These are phyloP conservation scores for Cydia fagiglandana DNA, from an alignment of 1,140 invertebrate genomes.

Conservation along the genomic window DNA sequence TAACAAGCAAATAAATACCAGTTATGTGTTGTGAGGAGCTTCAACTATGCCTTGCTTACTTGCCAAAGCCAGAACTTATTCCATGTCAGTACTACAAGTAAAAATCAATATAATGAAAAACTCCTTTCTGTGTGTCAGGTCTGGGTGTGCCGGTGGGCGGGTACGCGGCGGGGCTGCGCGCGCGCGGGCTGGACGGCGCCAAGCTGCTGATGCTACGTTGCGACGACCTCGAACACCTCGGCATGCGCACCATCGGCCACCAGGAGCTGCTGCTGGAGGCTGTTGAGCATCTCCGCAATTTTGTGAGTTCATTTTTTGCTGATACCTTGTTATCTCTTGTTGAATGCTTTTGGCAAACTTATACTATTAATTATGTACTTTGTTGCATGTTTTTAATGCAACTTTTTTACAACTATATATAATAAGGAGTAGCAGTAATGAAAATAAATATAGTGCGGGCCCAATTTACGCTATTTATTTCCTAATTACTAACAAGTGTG, in stretches of 20 bases:
- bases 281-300: slow-evolving; percentile 91
- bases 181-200: slow-evolving; percentile 89
- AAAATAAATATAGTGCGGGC: background rate
- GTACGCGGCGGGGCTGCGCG: slow-evolving; percentile 90
- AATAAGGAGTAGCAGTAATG: slow-evolving; percentile 83
- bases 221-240: slow-evolving; percentile 92
- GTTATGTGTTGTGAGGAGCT: no score
- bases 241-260: slow-evolving; percentile 91
- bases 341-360: slow-evolving; percentile 68
- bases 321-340: slow-evolving; percentile 67
- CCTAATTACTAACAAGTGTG: no score
- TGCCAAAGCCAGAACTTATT: no score
- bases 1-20: no score
- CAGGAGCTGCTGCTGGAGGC: slow-evolving; percentile 96
- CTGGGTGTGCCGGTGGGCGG: slow-evolving; percentile 89
- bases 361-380: no score
- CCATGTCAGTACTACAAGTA: no score
- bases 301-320: slow-evolving; percentile 83
- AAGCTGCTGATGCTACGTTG: slow-evolving; percentile 90
- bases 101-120: no score
- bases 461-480: background rate
- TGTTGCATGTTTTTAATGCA: no score
- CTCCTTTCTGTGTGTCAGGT: slow-evolving; percentile 80
- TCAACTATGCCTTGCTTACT: no score
- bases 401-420: slow-evolving; percentile 82